Conservation (phyloP, 2,888 invertebrate genomes). For the Dione juno region DNA sequence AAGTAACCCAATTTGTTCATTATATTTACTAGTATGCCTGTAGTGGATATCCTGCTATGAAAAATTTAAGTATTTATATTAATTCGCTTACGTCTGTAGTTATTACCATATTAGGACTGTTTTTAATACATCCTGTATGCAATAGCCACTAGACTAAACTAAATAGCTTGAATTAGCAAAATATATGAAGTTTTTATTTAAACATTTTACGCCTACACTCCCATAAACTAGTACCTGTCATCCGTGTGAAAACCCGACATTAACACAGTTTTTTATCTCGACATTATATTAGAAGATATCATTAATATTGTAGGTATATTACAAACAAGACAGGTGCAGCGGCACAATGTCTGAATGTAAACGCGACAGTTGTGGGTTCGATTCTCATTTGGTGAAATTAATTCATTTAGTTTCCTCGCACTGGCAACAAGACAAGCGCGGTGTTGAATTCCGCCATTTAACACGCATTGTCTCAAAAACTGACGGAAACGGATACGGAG, state of each 20-base stretch:
- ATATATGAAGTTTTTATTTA: slow-evolving; percentile 27
- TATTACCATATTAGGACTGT: background rate
- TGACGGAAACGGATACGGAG: too few species aligned
- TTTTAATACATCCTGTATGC: slow-evolving; percentile 1
- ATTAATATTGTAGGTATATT: background rate
- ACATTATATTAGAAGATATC: slow-evolving; percentile 10
- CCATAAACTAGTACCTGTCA: slow-evolving; percentile 28
- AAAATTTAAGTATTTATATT: background rate
- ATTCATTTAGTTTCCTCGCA: too few species aligned
- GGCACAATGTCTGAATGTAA: too few species aligned
- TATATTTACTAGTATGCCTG: too few species aligned
- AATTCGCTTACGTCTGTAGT: background rate
- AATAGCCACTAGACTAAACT: background rate
- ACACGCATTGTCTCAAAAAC: too few species aligned
- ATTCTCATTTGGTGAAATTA: too few species aligned
- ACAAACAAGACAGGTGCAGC: too few species aligned
- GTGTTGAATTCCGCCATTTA: too few species aligned
- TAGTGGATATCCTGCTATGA: background rate
- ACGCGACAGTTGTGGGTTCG: too few species aligned
- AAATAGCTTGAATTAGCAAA: slow-evolving; percentile 23
- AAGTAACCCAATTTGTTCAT: too few species aligned
- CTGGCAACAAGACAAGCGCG: too few species aligned
- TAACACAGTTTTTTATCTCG: slow-evolving; percentile 21
- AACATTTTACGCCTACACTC: slow-evolving; percentile 31
- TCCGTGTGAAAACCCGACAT: slow-evolving; percentile 29